phyloP scores from a whole-genome alignment of 2,888 invertebrate species.

The Amphimallon solstitiale region DNA sequence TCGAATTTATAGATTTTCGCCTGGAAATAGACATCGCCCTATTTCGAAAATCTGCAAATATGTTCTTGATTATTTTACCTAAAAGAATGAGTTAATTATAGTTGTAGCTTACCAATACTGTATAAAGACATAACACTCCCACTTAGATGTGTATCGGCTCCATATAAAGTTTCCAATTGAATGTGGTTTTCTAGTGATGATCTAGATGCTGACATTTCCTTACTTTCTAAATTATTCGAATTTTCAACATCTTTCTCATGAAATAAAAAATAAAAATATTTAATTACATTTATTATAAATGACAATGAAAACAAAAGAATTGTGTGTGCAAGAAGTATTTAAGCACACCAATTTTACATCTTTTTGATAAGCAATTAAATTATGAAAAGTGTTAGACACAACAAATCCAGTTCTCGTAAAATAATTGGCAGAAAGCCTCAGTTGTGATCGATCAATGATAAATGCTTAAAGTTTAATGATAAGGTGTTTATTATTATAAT shows the following conservation, averaged over 20 bases:
- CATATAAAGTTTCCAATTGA: slow-evolving; percentile 62
- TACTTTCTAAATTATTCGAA: not conserved
- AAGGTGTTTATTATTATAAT: too few species aligned
- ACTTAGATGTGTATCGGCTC: slow-evolving; percentile 60
- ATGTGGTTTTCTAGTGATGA: slow-evolving; percentile 51
- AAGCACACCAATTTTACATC: too few species aligned
- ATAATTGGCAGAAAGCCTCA: too few species aligned
- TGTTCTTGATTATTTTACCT: not conserved
- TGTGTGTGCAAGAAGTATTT: too few species aligned
- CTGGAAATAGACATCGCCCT: not conserved
- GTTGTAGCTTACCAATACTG: not conserved
- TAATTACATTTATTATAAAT: too few species aligned
- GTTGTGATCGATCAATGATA: too few species aligned
- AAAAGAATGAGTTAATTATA: not conserved
- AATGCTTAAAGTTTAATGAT: too few species aligned
- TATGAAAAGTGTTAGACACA: too few species aligned
- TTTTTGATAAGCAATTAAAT: too few species aligned
- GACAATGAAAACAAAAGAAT: too few species aligned
- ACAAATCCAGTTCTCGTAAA: too few species aligned
- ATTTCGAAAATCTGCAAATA: not conserved
- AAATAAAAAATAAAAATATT: too few species aligned
- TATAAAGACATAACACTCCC: slow-evolving; percentile 54
- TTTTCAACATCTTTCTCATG: not conserved
- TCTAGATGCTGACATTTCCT: not conserved
- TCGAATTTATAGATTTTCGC: slow-evolving; percentile 2